Base-by-base conservation (phyloP, 2,113 vertebrate species). In the Rhegmatorhina hoffmannsi region DNA sequence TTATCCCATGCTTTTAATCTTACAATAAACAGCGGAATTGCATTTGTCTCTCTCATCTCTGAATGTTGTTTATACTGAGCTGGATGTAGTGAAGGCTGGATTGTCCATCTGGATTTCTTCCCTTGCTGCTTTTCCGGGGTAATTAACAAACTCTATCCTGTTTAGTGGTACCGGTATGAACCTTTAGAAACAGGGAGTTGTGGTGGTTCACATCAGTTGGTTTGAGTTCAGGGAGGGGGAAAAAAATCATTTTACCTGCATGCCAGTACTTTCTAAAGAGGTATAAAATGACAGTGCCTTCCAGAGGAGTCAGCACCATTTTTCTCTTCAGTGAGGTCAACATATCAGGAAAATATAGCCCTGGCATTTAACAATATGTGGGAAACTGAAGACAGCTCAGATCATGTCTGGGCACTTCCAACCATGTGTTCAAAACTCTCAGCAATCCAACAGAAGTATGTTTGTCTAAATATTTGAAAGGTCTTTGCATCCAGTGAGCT, bases 31-130 rank as follows among this genome's bases (percentile, higher is more conserved):
- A 92, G 26, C 5, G 0, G 28, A 36, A 44, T 29, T 84, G 29
- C 69, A 56, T 95, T 95, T 52, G 52, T 89, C 56, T 83, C 33
- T 55, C 85, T 90, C 64, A 75, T 92, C 53, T 90, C 60, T 78
- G 56, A 78, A 18, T 28, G 43, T 46, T 94, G 92, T 93, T 96
- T 96, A 92, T 90, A 88, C n/a, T 68, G 60, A 40, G 44, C 29
- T 82, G 53, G 74, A 86, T 77, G 52, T 17, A 70, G 75, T 8
- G 5, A 15, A 85, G 24, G 4, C 21, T 83, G 60, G 12, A 34
- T 49, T 52, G 47, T 56, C 47, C 90, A 72, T 75, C 44, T 84
- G 92, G 64, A 70, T 90, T 90, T 72, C 56, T 93, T 81, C 38
- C 73, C 40, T n/a, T 70, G n/a, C 34, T 84, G n/a, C 72, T 93